Conservation (phyloP, 2,797 vertebrate species). For the Macropodus opercularis region DNA sequence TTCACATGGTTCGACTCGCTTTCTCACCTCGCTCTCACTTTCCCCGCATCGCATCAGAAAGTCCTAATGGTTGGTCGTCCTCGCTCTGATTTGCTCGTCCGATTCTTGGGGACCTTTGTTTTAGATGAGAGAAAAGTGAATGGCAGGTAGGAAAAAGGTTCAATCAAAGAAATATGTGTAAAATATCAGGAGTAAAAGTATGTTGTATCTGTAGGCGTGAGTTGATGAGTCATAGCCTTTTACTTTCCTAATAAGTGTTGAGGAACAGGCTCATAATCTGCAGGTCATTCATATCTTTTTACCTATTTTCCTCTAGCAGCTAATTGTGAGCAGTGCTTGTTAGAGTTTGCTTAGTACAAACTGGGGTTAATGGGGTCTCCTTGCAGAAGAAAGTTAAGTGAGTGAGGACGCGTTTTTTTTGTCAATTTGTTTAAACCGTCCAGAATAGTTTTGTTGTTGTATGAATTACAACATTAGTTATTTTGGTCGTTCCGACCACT, state of each 20-base stretch:
- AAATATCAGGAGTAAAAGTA: no score
- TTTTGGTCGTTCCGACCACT: conserved; percentile 64
- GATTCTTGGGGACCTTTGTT: background rate
- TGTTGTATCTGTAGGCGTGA: no score
- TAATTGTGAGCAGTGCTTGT: conserved; percentile 12
- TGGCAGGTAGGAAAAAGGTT: no score
- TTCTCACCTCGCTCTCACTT: conserved; percentile 35
- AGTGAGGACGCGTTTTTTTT: background rate
- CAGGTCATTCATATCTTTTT: background rate
- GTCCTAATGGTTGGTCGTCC: background rate
- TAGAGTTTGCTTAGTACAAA: conserved; percentile 13
- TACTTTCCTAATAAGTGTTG: background rate
- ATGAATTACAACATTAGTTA: conserved; percentile 67
- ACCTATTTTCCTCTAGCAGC: background rate
- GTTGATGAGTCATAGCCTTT: background rate
- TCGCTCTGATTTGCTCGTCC: background rate
- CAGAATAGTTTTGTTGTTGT: no score
- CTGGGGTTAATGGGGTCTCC: conserved; percentile 13
- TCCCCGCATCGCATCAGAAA: conserved; percentile 7
- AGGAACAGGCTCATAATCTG: background rate
- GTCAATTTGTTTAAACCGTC: conserved; percentile 9
- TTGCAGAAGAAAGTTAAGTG: conserved; percentile 5
- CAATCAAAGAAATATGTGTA: background rate
- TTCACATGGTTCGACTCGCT: conserved; percentile 31
- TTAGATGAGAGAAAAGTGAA: no score